Conservation (phyloP, 1,140 invertebrate species). For the Nasonia longicornis region DNA sequence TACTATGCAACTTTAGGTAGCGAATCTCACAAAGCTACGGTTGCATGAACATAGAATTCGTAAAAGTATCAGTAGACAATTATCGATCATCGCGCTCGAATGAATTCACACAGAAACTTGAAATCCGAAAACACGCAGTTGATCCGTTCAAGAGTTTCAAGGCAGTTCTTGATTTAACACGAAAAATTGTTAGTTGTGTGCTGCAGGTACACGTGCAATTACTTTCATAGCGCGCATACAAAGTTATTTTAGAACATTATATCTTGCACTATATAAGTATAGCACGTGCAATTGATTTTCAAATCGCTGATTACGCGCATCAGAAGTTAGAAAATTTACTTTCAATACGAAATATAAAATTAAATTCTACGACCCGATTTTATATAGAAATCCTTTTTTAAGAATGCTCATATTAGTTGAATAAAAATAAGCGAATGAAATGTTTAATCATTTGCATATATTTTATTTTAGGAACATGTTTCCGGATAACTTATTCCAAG, state of each 20-base stretch:
- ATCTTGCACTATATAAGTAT: no score
- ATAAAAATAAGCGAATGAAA: no score
- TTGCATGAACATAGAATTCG: not conserved
- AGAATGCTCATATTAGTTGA: no score
- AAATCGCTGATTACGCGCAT: no score
- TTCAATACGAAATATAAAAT: no score
- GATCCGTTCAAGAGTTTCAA: not conserved
- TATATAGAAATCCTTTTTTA: no score
- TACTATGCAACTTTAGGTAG: not conserved
- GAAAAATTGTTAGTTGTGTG: not conserved
- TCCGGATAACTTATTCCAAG: conserved; percentile 90
- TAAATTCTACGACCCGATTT: no score
- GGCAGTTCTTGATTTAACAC: not conserved
- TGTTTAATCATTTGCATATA: not conserved
- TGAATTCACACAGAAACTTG: not conserved
- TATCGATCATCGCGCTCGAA: not conserved
- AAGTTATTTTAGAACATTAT: no score
- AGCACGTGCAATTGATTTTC: no score
- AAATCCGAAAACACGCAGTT: not conserved
- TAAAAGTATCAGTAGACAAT: not conserved
- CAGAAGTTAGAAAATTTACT: no score
- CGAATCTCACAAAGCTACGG: not conserved
- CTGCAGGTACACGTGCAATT: no score
- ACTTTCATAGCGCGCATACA: no score
- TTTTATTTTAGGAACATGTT: conserved; percentile 83